Base-by-base conservation (phyloP, 2,888 invertebrate genomes). In the Epirrhoe tristata region DNA sequence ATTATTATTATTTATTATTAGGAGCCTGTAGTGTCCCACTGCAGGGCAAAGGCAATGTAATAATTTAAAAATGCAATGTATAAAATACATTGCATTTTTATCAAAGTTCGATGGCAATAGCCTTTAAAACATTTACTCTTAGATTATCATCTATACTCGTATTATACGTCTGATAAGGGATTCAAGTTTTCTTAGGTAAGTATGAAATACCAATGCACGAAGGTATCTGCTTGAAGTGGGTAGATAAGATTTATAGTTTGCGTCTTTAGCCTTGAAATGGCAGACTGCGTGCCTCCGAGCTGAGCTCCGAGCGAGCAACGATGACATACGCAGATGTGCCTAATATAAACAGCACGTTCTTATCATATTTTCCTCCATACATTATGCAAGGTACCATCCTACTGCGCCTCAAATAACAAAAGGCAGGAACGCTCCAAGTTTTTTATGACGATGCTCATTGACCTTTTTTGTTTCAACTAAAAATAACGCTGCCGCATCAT, bases 251-350 rank as follows among this genome's bases (percentile, higher is more conserved):
- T 62, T 48, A 62, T 60, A 54, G 48, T 62, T 64, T 36, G 67
- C 67, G 71, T 66, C 57, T 55, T 50, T 78, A 81, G 74, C 85
- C 87, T 88, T 87, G 85, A 76, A 75, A n/a, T 71, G 67, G 74
- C 78, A 88, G 87, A 88, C 87, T 70, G 87, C 85, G 79, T 82
- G 87, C 83, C 86, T 83, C 81, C 83, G 73, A 73, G 72, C 71
- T 67, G 63, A 86, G 83, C 86, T 83, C 81, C 83, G 73, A 73
- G 72, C 71, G 69, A 64, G 64, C 31, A 72, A 67, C 74, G 77
- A 80, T 78, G 81, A 80, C 80, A 80, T 76, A 77, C 68, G 60
- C 73, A 74, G 76, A 77, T 81, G 80, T 76, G 74, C 71, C 73
- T 74, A 74, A 81, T 77, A 77, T 75, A 81, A 79, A 78, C 75